Percentiles rank a stretch among this genome's conserved stretches.
Evolutionary conservation across 92 coral and sea anemone species (phyloP).

Genomic region (Zoanthus solanderi): DNA sequence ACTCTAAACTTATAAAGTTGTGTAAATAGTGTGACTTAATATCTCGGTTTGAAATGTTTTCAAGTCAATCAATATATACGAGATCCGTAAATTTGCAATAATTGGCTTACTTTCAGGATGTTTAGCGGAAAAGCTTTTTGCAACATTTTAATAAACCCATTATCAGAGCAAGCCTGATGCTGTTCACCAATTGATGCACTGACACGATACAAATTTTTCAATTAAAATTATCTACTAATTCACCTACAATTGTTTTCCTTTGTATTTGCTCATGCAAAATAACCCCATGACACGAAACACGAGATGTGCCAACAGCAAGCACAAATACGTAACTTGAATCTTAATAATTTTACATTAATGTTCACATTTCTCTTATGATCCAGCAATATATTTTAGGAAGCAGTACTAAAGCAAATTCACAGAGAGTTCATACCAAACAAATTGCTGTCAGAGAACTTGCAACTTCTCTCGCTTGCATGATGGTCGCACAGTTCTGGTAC

Average conservation of each 20-base stretch:
- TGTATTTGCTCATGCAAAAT: neutral
- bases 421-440: no score
- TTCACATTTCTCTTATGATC: no score
- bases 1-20: neutral
- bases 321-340: no score
- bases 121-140: neutral
- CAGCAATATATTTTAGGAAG: no score
- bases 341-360: no score
- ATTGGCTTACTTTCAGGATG: neutral
- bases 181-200: neutral
- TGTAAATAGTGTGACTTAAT: neutral
- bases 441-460: no score
- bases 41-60: neutral
- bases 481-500: no score
- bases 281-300: neutral
- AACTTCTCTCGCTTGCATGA: no score
- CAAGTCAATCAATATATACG: neutral
- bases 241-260: neutral
- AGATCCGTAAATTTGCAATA: neutral
- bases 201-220: constrained; percentile 3
- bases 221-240: neutral
- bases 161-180: neutral
- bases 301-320: neutral
- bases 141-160: neutral
- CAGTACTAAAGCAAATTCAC: no score